Evolutionary conservation across 35 echinoderm and acorn worm species (phyloP).

Genomic region (Heliocidaris erythrogramma): DNA sequence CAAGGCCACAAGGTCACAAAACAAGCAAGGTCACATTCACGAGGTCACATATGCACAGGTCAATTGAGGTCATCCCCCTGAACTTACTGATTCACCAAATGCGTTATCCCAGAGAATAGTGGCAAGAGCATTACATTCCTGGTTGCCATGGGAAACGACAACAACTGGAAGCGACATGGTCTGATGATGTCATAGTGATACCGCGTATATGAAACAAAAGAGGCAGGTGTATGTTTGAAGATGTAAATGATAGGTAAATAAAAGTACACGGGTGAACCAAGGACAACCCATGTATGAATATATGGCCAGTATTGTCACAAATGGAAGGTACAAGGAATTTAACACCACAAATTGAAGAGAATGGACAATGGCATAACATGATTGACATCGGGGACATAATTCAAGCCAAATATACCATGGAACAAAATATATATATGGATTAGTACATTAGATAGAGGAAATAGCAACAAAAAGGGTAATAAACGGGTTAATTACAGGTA

Average conservation of each 20-base stretch:
- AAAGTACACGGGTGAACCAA: background rate
- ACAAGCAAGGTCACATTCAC: background rate
- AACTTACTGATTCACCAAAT: constrained; percentile 99
- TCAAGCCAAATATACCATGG: background rate
- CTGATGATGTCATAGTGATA: constrained; percentile 40
- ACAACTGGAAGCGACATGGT: constrained; percentile 97
- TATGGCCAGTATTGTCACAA: no score
- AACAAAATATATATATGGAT: background rate
- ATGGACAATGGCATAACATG: no score
- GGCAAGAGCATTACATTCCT: constrained; percentile 99
- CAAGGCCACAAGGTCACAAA: background rate
- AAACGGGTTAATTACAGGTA: background rate
- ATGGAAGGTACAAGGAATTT: no score
- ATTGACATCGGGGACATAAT: background rate
- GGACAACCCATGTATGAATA: background rate
- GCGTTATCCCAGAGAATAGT: constrained; percentile 99
- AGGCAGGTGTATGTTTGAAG: background rate
- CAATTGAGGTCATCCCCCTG: background rate
- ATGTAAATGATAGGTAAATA: background rate
- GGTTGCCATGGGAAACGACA: constrained; percentile 99
- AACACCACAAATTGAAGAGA: no score
- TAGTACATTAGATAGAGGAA: background rate
- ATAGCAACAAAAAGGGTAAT: background rate
- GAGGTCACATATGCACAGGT: background rate
- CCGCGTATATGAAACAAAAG: background rate